These are phyloP conservation scores for Chloroceryle inda DNA, from an alignment of 2,797 vertebrate genomes.

Conservation along the genomic window DNA sequence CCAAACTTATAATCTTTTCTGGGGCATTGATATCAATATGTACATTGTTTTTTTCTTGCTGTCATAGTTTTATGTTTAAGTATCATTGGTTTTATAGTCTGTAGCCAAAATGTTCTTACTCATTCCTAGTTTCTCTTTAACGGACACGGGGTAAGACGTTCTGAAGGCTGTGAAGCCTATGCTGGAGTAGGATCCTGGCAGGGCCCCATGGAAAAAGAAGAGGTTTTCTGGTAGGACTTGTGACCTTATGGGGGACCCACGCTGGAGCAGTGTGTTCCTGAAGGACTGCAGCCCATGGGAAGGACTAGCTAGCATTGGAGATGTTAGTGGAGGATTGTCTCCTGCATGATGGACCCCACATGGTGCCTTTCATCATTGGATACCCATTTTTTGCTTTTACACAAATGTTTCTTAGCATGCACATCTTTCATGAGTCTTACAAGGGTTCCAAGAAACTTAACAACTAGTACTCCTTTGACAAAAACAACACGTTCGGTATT, in stretches of 20 bases:
- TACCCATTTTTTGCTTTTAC: no score
- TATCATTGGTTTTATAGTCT: background rate
- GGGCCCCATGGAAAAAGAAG: no score
- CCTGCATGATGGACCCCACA: background rate
- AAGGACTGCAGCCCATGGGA: no score
- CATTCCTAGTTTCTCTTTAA: background rate
- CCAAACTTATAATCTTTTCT: no score
- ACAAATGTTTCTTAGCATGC: background rate
- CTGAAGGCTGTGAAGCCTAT: no score
- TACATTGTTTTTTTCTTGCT: background rate
- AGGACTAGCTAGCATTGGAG: no score
- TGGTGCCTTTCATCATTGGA: background rate
- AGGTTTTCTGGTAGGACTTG: no score
- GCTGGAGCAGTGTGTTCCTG: no score
- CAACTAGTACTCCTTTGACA: background rate
- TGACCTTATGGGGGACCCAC: no score
- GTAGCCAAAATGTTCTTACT: background rate
- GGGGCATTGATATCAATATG: background rate
- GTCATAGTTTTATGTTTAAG: background rate
- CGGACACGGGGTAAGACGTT: background rate
- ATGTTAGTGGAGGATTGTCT: no score
- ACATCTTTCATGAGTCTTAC: background rate
- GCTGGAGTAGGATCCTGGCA: no score
- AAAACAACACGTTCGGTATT: rapidly evolving
- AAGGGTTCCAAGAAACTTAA: background rate